Percentiles rank a stretch among this genome's conserved stretches.
phyloP scores from a whole-genome alignment of 2,888 invertebrate species.

The Protophormia terraenovae region DNA sequence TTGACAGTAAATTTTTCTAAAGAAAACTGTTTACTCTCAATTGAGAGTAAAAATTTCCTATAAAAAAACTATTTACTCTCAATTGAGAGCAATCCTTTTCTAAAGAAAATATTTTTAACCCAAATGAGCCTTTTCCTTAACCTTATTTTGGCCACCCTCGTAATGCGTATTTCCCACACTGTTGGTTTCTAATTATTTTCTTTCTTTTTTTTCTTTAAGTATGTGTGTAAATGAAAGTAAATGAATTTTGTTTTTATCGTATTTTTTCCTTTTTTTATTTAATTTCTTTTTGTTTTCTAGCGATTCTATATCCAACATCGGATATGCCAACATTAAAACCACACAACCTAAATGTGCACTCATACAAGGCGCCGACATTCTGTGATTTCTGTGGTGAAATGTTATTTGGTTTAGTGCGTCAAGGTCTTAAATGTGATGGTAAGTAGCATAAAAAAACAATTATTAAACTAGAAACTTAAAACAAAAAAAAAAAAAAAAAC shows the following conservation, averaged over 20 bases:
- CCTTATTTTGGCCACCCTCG: neutral
- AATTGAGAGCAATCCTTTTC: too few relatives aligned
- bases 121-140: too few relatives aligned
- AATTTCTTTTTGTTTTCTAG: conserved; percentile 74
- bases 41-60: too few relatives aligned
- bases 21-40: too few relatives aligned
- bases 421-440: conserved; percentile 99
- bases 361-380: conserved; percentile 99
- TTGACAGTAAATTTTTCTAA: too few relatives aligned
- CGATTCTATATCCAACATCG: conserved; percentile 79
- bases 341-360: conserved; percentile 97
- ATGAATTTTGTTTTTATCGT: neutral
- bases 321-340: conserved; percentile 88
- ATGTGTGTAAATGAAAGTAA: neutral
- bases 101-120: too few relatives aligned
- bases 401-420: conserved; percentile 98
- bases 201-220: too few relatives aligned
- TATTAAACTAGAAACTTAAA: neutral
- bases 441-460: conserved; percentile 62
- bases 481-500: neutral
- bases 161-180: neutral
- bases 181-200: neutral
- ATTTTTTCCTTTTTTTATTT: conserved; percentile 21
- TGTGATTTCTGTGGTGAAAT: conserved; percentile 99
- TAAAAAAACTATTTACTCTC: too few relatives aligned